These are phyloP conservation scores for Drosophila subpulchrella DNA, from an alignment of 1,140 invertebrate genomes.

Conservation along the genomic window DNA sequence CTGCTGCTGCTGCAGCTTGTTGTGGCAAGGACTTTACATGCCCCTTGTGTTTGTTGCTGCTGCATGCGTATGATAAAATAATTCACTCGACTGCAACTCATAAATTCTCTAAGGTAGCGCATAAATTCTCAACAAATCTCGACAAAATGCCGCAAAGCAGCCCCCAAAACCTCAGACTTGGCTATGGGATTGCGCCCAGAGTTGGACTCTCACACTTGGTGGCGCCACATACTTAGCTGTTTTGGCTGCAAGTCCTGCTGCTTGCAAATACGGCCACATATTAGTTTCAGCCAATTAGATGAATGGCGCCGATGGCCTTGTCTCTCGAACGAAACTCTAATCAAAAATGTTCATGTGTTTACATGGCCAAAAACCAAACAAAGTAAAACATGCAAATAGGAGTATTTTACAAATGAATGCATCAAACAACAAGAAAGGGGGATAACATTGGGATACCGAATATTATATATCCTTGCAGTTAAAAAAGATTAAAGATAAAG, in stretches of 20 bases:
- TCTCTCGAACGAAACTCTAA: constrained; percentile 8
- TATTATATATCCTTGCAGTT: too few relatives aligned
- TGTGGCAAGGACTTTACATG: constrained; percentile 67
- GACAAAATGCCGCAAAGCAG: constrained; percentile 80
- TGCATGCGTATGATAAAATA: constrained; percentile 83
- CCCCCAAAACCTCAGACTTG: constrained; percentile 66
- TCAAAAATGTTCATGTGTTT: constrained; percentile 6
- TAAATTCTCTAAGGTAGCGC: constrained; percentile 82
- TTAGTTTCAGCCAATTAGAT: constrained; percentile 58
- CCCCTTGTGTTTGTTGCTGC: constrained; percentile 56
- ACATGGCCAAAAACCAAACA: neutral
- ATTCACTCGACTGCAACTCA: constrained; percentile 83
- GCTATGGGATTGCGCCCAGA: constrained; percentile 11
- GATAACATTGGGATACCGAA: neutral
- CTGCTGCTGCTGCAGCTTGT: constrained; percentile 61
- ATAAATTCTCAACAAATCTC: constrained; percentile 82
- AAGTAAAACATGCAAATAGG: neutral
- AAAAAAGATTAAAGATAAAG: too few relatives aligned
- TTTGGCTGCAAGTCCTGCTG: constrained; percentile 12
- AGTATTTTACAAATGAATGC: constrained; percentile 1
- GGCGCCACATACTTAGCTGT: constrained; percentile 47
- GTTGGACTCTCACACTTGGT: constrained; percentile 13
- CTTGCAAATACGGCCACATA: constrained; percentile 53
- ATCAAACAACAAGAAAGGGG: neutral
- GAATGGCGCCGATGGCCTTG: constrained; percentile 16